Conservation (phyloP, 2,888 invertebrate species). For the Acanthoscelides obtectus region DNA sequence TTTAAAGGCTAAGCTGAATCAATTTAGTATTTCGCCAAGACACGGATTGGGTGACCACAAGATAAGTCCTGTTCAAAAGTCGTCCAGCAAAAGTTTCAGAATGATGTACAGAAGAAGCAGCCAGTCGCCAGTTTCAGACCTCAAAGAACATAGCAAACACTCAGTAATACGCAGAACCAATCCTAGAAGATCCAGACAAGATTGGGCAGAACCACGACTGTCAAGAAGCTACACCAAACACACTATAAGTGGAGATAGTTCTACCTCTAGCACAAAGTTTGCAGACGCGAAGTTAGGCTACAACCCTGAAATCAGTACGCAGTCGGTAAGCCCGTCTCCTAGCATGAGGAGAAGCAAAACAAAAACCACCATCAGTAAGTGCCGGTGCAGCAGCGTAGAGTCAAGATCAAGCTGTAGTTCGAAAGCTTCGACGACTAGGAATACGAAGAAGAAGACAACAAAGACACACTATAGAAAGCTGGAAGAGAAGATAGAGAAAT, state of each 20-base stretch:
- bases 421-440: constrained; percentile 17
- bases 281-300: constrained; percentile 15
- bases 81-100: constrained; percentile 26
- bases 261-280: constrained; percentile 24
- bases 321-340: constrained; percentile 17
- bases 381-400: constrained; percentile 5
- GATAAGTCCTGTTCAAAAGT: constrained; percentile 12
- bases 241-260: constrained; percentile 26
- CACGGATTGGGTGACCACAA: constrained; percentile 20
- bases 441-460: constrained; percentile 19
- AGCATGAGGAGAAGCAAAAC: constrained; percentile 14
- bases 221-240: constrained; percentile 10
- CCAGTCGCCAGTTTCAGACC: constrained; percentile 13
- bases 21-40: constrained; percentile 16
- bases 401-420: constrained; percentile 18
- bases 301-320: constrained; percentile 4
- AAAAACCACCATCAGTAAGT: constrained; percentile 6
- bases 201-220: constrained; percentile 10
- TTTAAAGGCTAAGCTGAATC: constrained; percentile 20
- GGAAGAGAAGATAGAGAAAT: constrained; percentile 44
- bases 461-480: constrained; percentile 43
- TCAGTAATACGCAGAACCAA: not conserved
- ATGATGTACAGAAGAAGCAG: constrained; percentile 27
- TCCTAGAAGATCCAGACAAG: constrained; percentile 5
- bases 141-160: not conserved